Percentiles rank a stretch among this genome's conserved stretches.
Evolutionary conservation across 2,888 invertebrate species (phyloP).

Genomic region (Ariolimax columbianus): DNA sequence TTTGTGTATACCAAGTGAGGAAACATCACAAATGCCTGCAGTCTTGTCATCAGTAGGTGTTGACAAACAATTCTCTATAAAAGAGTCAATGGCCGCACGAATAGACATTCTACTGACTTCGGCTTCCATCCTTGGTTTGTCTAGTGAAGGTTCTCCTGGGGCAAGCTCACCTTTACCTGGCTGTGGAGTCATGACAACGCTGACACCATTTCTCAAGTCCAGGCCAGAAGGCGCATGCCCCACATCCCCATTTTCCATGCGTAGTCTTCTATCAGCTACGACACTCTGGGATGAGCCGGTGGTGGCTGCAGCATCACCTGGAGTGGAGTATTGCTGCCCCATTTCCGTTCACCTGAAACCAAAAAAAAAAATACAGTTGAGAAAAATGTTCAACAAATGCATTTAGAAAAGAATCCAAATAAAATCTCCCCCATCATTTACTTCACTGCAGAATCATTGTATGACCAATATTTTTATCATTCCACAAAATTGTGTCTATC

Average conservation of each 20-base stretch:
- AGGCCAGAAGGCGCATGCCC: not conserved
- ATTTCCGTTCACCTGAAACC: conserved; percentile 29
- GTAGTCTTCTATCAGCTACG: not conserved
- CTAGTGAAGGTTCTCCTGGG: not conserved
- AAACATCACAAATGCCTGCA: not conserved
- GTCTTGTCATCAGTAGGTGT: conserved; percentile 13
- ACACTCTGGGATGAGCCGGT: not conserved
- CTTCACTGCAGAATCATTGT: too few relatives aligned
- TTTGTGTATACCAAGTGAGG: not conserved
- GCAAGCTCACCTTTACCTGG: not conserved
- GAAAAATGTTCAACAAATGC: not conserved
- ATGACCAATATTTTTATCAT: too few relatives aligned
- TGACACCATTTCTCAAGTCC: not conserved
- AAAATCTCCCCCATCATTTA: too few relatives aligned
- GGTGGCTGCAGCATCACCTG: conserved; percentile 44
- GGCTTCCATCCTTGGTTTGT: conserved; percentile 11
- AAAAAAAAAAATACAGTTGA: conserved; percentile 5
- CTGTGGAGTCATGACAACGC: not conserved
- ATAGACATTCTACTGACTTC: conserved; percentile 54
- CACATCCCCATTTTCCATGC: not conserved
- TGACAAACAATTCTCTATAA: conserved; percentile 55
- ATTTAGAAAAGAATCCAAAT: too few relatives aligned
- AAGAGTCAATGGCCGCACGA: conserved; percentile 56
- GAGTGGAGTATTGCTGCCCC: conserved; percentile 53
- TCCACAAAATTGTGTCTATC: too few relatives aligned